Percentiles rank a stretch among this genome's conserved stretches.
phyloP scores from a whole-genome alignment of 1,140 invertebrate genomes.

The Reticulitermes speratus region DNA sequence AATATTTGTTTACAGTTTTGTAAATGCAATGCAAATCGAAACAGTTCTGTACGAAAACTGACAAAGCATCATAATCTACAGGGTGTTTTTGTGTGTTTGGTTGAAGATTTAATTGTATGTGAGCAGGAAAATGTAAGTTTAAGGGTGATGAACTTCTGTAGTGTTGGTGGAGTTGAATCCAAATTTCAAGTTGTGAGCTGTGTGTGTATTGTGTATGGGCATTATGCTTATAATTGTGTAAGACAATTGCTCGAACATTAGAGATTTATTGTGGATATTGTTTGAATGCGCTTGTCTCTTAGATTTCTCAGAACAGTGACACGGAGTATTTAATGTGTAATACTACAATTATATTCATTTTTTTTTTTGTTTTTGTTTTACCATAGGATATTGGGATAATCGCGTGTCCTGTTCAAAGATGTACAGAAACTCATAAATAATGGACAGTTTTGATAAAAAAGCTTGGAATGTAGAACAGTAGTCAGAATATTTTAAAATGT shows the following conservation, averaged over 20 bases:
- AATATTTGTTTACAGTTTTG: too few species aligned
- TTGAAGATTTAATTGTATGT: neutral
- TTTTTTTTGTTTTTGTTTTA: neutral
- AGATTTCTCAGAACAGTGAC: neutral
- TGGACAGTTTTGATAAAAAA: neutral
- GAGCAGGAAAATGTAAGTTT: neutral
- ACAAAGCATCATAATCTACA: neutral
- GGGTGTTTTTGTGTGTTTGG: neutral
- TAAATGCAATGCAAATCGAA: too few species aligned
- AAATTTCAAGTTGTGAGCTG: neutral
- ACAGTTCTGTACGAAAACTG: too few species aligned
- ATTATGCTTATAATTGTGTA: neutral
- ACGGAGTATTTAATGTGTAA: neutral
- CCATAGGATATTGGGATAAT: neutral
- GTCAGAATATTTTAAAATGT: neutral
- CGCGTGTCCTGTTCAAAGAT: neutral
- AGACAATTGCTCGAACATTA: neutral
- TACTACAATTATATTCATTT: neutral
- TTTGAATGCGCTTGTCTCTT: neutral
- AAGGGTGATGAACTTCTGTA: neutral
- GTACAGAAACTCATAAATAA: neutral
- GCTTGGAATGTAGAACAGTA: neutral
- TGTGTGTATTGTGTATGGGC: neutral
- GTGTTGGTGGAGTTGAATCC: neutral
- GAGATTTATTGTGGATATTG: neutral